Percentiles rank a stretch among this genome's conserved stretches.
These are phyloP conservation scores for Dasypus novemcinctus DNA, from an alignment of 2,113 vertebrate species.

Conservation along the genomic window DNA sequence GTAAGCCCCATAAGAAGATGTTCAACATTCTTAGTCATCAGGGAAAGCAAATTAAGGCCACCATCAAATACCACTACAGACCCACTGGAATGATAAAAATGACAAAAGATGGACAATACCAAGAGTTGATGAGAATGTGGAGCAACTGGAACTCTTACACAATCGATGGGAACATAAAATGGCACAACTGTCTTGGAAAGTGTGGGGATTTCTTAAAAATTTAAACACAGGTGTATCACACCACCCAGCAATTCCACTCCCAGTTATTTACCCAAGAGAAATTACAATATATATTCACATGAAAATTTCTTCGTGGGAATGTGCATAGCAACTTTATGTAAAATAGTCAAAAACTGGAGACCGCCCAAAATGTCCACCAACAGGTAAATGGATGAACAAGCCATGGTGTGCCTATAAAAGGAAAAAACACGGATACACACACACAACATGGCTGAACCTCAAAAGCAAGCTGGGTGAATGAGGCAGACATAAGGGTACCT, in stretches of 20 bases:
- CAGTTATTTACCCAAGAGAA: background rate
- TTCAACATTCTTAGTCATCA: background rate
- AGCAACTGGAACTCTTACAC: background rate
- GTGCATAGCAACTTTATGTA: background rate
- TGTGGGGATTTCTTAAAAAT: background rate
- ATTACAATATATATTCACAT: background rate
- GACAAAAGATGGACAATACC: background rate
- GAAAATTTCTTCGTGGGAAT: background rate
- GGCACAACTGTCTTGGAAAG: background rate
- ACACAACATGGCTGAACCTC: rapidly evolving
- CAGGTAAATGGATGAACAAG: background rate
- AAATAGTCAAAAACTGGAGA: background rate
- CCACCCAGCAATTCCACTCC: background rate
- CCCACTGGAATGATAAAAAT: no score
- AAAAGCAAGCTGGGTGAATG: background rate
- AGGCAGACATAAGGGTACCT: background rate
- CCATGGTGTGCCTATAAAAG: background rate
- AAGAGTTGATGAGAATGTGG: background rate
- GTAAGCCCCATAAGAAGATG: background rate
- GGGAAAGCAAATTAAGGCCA: background rate
- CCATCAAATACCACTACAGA: background rate
- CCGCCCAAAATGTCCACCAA: background rate
- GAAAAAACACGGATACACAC: background rate
- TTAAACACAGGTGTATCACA: background rate
- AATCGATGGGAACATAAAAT: background rate